A percentile compares a stretch with the other conserved stretches of the same genome.
Conservation (phyloP, 2,888 invertebrate species). For the Operophtera brumata region DNA sequence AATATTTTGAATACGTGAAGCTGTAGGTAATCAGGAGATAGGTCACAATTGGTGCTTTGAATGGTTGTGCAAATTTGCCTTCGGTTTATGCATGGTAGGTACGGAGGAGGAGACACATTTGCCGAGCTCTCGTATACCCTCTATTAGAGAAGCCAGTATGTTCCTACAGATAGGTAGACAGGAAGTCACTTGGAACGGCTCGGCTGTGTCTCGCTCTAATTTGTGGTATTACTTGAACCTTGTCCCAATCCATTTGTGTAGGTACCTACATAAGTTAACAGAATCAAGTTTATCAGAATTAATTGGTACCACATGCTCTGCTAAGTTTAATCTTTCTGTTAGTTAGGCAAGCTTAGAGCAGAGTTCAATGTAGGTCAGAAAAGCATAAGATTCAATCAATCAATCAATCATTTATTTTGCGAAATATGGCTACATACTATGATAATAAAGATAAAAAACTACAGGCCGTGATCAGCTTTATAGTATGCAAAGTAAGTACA, state of each 20-base stretch:
- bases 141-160: slow-evolving; percentile 34
- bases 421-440: too few relatives aligned
- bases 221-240: slow-evolving; percentile 23
- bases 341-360: too few relatives aligned
- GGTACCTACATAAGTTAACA: slow-evolving; percentile 19
- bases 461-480: too few relatives aligned
- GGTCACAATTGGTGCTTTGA: slow-evolving; percentile 42
- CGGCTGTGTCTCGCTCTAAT: slow-evolving; percentile 24
- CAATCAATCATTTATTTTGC: too few relatives aligned
- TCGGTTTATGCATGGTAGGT: slow-evolving; percentile 43
- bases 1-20: slow-evolving; percentile 10
- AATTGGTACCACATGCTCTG: too few relatives aligned
- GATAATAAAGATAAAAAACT: too few relatives aligned
- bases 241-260: slow-evolving; percentile 19
- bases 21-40: slow-evolving; percentile 17
- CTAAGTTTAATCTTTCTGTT: too few relatives aligned
- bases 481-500: too few relatives aligned
- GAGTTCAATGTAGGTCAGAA: too few relatives aligned
- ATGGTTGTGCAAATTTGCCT: slow-evolving; percentile 54
- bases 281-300: slow-evolving; percentile 1
- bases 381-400: too few relatives aligned
- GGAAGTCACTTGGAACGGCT: slow-evolving; percentile 15
- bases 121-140: slow-evolving; percentile 26
- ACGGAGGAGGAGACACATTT: slow-evolving; percentile 36
- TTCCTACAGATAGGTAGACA: slow-evolving; percentile 1